phyloP scores from a whole-genome alignment of 2,888 invertebrate species.

The Tetropium fuscum region DNA sequence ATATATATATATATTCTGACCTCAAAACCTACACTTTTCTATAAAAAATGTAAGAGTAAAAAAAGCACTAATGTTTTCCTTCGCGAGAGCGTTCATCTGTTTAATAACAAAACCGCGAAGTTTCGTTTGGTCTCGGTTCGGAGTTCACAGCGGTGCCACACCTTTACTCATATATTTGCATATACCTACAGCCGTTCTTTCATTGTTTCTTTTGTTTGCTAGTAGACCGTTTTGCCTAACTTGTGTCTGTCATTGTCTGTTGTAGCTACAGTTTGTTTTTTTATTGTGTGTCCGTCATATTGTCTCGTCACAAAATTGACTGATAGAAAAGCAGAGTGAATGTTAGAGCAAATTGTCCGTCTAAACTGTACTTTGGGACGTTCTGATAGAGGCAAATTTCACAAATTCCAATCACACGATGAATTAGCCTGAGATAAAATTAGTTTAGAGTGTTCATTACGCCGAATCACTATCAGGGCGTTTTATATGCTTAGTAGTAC shows the following conservation, averaged over 20 bases:
- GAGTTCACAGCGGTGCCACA: slow-evolving; percentile 29
- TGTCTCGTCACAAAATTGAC: slow-evolving; percentile 60
- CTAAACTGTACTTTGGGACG: slow-evolving; percentile 49
- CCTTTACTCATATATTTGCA: slow-evolving; percentile 37
- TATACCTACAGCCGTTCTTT: slow-evolving; percentile 41
- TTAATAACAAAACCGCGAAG: slow-evolving; percentile 13
- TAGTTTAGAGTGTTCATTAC: slow-evolving; percentile 2
- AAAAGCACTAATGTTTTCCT: neutral
- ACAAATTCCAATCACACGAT: too few relatives aligned
- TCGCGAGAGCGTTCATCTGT: slow-evolving; percentile 5
- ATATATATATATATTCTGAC: too few relatives aligned
- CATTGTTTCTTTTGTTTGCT: slow-evolving; percentile 57
- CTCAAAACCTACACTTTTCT: too few relatives aligned
- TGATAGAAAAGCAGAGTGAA: slow-evolving; percentile 48
- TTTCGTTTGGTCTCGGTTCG: slow-evolving; percentile 33
- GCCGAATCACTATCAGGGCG: slow-evolving; percentile 36
- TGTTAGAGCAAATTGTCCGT: slow-evolving; percentile 49
- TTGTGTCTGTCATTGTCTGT: slow-evolving; percentile 69
- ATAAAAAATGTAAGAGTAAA: too few relatives aligned
- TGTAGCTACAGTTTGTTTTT: slow-evolving; percentile 62
- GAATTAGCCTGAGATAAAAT: too few relatives aligned
- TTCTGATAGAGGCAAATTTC: slow-evolving; percentile 34
- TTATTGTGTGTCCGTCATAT: slow-evolving; percentile 62
- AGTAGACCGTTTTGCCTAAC: slow-evolving; percentile 62
- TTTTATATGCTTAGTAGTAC: slow-evolving; percentile 59